These are phyloP conservation scores for Desmodus rotundus DNA, from an alignment of 2,113 vertebrate species.

Conservation along the genomic window DNA sequence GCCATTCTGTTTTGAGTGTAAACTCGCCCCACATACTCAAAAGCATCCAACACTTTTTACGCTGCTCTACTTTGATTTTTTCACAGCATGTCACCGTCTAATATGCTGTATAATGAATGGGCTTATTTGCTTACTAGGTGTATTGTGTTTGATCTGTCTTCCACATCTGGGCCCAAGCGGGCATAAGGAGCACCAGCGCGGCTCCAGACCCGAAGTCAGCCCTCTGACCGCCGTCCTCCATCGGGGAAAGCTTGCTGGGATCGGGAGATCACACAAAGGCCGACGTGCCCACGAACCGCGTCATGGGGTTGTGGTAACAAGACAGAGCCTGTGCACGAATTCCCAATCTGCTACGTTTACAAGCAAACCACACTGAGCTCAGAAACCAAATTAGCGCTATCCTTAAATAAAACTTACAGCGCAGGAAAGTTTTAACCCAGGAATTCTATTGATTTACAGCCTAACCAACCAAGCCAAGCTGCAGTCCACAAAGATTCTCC, in stretches of 20 bases:
- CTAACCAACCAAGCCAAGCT: not conserved
- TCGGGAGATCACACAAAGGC: not conserved
- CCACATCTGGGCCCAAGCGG: not conserved
- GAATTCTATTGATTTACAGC: not conserved
- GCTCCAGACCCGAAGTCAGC: not conserved
- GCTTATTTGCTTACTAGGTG: not conserved
- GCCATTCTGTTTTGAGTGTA: not conserved
- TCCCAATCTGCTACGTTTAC: not conserved
- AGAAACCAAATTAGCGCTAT: not conserved
- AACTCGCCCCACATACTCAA: not conserved
- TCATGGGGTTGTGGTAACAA: not conserved
- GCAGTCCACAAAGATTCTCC: not conserved
- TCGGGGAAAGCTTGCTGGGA: not conserved
- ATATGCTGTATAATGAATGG: not conserved
- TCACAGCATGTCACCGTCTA: not conserved
- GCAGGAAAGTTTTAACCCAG: not conserved
- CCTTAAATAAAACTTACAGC: not conserved
- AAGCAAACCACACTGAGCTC: not conserved
- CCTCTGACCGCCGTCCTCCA: not conserved
- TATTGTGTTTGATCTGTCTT: not conserved
- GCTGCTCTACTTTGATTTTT: not conserved
- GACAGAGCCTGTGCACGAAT: not conserved
- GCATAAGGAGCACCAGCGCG: not conserved
- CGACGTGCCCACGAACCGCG: rapidly evolving
- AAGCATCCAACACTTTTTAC: not conserved